Conservation (phyloP, 2,797 vertebrate genomes). For the Siniperca undulata region DNA sequence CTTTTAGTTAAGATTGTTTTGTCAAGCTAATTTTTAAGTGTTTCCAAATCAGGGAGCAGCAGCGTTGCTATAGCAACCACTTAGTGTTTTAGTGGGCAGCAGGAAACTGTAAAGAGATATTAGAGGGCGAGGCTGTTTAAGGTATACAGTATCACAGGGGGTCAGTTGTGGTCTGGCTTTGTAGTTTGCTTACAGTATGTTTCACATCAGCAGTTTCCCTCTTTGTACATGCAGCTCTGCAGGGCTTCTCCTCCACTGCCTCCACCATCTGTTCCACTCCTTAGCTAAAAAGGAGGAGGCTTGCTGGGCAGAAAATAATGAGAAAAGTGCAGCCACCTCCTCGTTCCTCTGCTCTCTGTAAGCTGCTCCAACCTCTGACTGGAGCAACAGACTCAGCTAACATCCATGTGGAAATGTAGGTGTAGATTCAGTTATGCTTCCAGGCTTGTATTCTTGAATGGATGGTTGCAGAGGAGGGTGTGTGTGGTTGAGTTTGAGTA, state of each 20-base stretch:
- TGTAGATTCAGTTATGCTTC: conserved; percentile 39
- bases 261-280: conserved; percentile 68
- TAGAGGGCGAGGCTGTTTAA: conserved; percentile 14
- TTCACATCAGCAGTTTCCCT: conserved; percentile 63
- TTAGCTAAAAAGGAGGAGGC: conserved; percentile 37
- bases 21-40: background rate
- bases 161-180: conserved; percentile 51
- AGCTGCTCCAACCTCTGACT: background rate
- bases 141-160: background rate
- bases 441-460: conserved; percentile 20
- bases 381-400: background rate
- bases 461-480: conserved; percentile 1
- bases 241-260: conserved; percentile 26
- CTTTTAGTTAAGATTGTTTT: background rate
- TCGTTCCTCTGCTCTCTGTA: background rate
- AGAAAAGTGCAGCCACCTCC: conserved; percentile 59
- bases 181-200: conserved; percentile 50
- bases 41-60: conserved; percentile 10
- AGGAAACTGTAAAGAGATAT: conserved; percentile 38
- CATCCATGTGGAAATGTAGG: conserved; percentile 42
- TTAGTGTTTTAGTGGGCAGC: conserved; percentile 7
- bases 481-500: conserved; percentile 27
- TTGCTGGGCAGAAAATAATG: conserved; percentile 68
- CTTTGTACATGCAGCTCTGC: conserved; percentile 38
- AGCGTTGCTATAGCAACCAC: conserved; percentile 11